A percentile compares a stretch with the other conserved stretches of the same genome.
Evolutionary conservation across 1,140 invertebrate genomes (phyloP).

Genomic region (Monochamus saltuarius): DNA sequence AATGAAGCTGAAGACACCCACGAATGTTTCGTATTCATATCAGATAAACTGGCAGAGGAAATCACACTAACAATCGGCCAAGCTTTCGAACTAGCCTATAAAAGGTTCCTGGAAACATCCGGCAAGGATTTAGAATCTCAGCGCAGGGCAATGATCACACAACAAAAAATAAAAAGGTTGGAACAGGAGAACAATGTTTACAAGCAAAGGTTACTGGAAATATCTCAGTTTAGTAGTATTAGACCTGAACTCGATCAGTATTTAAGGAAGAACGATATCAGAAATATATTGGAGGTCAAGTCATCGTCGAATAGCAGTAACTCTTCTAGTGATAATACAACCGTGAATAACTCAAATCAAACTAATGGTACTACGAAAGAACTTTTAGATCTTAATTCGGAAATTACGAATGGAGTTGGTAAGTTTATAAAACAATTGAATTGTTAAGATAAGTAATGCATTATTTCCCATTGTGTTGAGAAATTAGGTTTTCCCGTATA

Average conservation of each 20-base stretch:
- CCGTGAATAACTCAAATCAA: constrained; percentile 3
- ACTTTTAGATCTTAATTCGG: constrained; percentile 37
- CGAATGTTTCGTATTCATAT: constrained; percentile 95
- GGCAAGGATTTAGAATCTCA: constrained; percentile 74
- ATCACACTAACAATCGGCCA: constrained; percentile 96
- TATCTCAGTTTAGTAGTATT: constrained; percentile 52
- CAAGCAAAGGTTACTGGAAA: constrained; percentile 65
- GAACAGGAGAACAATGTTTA: constrained; percentile 72
- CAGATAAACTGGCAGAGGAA: constrained; percentile 93
- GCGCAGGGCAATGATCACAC: constrained; percentile 68
- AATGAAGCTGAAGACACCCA: constrained; percentile 69
- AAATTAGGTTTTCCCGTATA: no score
- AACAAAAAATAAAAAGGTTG: constrained; percentile 71
- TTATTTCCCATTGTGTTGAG: neutral
- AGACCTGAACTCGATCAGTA: constrained; percentile 47
- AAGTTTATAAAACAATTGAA: constrained; percentile 9
- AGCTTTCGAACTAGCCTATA: constrained; percentile 96
- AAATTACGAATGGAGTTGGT: constrained; percentile 50
- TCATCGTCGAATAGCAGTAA: constrained; percentile 14
- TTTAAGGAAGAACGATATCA: constrained; percentile 46
- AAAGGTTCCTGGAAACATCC: constrained; percentile 77
- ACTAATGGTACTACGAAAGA: constrained; percentile 50
- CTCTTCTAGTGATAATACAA: constrained; percentile 16
- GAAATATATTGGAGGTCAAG: constrained; percentile 45
- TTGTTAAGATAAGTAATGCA: no score